Base-by-base conservation (phyloP, 1,140 invertebrate genomes). In the Aphelenchoides fujianensis region DNA sequence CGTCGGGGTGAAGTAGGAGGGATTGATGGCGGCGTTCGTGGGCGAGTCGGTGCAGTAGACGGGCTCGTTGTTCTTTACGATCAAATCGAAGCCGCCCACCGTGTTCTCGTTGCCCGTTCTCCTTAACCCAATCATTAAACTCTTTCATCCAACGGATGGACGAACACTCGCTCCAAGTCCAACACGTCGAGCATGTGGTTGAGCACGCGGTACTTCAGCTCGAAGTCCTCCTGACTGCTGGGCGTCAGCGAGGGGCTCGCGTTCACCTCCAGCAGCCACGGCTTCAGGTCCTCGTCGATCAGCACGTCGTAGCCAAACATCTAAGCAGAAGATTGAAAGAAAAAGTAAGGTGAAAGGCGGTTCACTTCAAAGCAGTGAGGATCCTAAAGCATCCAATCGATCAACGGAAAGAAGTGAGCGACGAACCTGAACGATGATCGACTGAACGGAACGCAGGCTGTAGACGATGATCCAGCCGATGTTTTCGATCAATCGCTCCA, bases 301-400 rank as follows among this genome's bases (percentile, higher is more conserved):
- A 87, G 73, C 59, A 87, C 82, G 74, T 87, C 87, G 73, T 87
- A 88, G 16, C 87, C 87, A n/a, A n/a, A n/a, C n/a, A n/a, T n/a
- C n/a, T n/a, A n/a, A n/a, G n/a, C n/a, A n/a, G n/a, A n/a, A n/a
- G n/a, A n/a, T n/a, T n/a, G n/a, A n/a, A n/a, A n/a, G n/a, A n/a
- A n/a, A n/a, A n/a, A n/a, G n/a, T n/a, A n/a, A n/a, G n/a, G n/a
- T n/a, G n/a, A n/a, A n/a, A n/a, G n/a, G n/a, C n/a, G n/a, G 73
- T 87, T 30, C 12, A 88, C 82, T 73, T 88, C 87, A 80, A 88
- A 88, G 71, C 87, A 88, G 74, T 88, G 87, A 67, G 86, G 85
- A 75, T 88, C 87, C 77, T 88, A 85, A 59, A 87, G 85, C 30
- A 87, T 87, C n/a, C n/a, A n/a, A 27, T 28, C 53, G n/a, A 16